Evolutionary conservation across 2,797 vertebrate genomes (phyloP), one percentile per base, ranked within the genome.

Genomic region (Molossus alvarezi): DNA sequence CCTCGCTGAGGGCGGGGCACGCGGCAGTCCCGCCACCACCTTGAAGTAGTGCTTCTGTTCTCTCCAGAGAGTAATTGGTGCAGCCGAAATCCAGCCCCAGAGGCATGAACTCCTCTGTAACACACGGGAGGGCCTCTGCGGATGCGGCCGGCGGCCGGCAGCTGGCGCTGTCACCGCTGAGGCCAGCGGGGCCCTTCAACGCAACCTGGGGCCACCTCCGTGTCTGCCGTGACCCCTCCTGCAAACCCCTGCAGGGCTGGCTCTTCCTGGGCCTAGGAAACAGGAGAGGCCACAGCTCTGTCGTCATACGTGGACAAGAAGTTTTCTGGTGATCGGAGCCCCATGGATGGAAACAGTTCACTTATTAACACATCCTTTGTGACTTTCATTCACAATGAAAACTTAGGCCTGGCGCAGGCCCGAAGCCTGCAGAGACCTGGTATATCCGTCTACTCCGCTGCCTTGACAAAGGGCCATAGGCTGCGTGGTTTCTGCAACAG

Each of bases 371-470:
- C 6, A 12, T 10, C 18, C 25, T 21, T 33, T 18, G 87, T 55
- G 81, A 79, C 15, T 73, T 23, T 75, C 51, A 55, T 45, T 71
- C 64, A 21, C 21, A 55, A 45, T 55, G 87, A 90, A 53, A 60
- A 51, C 53, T 33, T 33, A n/a, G 29, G 14, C 41, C 41, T 60
- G 21, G 6, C 9, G 9, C 71, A 60, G 23, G 58, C 71, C 58
- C 45, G 72, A 55, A 51, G 18, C 64, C 69, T n/a, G 21, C 0
- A 4, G 41, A 55, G 18, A 37, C 12, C 0, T 1, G 6, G 13
- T 45, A 6, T 20, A 10, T 23, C 5, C 6, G 1, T 10, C 53
- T 7, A 11, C 37, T 2, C 18, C 10, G n/a, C 33, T 1, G 15
- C 15, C 45, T 21, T 65, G 20, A 29, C 11, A 5, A 55, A 69